These are phyloP conservation scores for Agonopterix subpropinquella DNA, from an alignment of 2,888 invertebrate species.

Conservation along the genomic window DNA sequence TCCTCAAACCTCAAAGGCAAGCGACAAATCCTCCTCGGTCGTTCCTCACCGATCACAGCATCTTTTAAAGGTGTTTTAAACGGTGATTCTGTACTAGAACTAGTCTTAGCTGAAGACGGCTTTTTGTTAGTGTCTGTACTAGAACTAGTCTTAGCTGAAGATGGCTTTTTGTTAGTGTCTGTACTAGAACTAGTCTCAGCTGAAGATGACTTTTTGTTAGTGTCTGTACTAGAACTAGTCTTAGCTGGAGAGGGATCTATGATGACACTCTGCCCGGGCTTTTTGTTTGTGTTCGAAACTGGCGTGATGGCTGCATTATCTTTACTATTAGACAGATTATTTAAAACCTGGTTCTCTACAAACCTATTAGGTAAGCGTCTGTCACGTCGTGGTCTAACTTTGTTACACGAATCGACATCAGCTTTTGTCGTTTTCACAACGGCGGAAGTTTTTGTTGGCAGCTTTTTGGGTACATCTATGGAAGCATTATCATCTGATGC, in stretches of 20 bases:
- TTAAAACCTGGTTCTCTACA: slow-evolving; percentile 32
- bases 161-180: not conserved
- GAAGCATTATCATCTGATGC: slow-evolving; percentile 55
- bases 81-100: slow-evolving; percentile 14
- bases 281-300: slow-evolving; percentile 2
- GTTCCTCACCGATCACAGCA: slow-evolving; percentile 31
- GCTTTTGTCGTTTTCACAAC: slow-evolving; percentile 6
- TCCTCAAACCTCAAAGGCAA: slow-evolving; percentile 56
- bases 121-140: slow-evolving; percentile 1
- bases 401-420: slow-evolving; percentile 9
- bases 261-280: too few relatives aligned
- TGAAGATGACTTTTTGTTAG: too few relatives aligned
- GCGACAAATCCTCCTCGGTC: slow-evolving; percentile 49
- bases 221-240: not conserved
- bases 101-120: not conserved
- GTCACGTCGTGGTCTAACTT: slow-evolving; percentile 35
- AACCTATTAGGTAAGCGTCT: slow-evolving; percentile 44
- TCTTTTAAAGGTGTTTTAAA: slow-evolving; percentile 36
- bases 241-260: not conserved
- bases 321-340: slow-evolving; percentile 29
- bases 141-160: too few relatives aligned
- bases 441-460: slow-evolving; percentile 14
- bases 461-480: slow-evolving; percentile 20
- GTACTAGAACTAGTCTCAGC: not conserved
- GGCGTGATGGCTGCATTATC: slow-evolving; percentile 7